Conservation (phyloP, 1,140 invertebrate species). For the Steinernema khuongi region DNA sequence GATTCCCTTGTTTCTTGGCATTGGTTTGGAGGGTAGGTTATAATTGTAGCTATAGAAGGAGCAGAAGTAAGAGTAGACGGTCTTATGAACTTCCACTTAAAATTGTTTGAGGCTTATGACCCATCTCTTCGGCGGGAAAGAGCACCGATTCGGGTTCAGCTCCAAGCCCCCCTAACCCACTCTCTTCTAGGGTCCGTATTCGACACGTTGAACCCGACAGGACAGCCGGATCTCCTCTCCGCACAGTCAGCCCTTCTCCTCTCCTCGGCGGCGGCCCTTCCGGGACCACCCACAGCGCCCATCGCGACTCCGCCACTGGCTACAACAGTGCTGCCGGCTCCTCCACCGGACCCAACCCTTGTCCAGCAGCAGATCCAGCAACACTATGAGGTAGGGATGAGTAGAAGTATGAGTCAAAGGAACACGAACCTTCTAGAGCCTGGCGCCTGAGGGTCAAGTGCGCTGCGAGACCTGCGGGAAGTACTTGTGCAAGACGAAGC, state of each 20-base stretch:
- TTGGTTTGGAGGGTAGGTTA: too few relatives aligned
- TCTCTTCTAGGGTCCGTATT: neutral
- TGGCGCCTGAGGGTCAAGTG: neutral
- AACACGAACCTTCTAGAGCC: neutral
- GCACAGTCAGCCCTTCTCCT: neutral
- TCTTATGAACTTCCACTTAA: too few relatives aligned
- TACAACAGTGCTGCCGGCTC: neutral
- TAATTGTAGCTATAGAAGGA: too few relatives aligned
- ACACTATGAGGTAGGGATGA: neutral
- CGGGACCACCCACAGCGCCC: neutral
- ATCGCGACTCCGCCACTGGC: neutral
- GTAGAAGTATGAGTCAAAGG: too few relatives aligned
- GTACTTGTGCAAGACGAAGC: constrained; percentile 17
- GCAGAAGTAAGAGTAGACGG: too few relatives aligned
- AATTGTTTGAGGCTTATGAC: neutral
- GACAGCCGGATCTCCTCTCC: neutral
- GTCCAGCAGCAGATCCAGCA: constrained; percentile 3
- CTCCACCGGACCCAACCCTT: neutral
- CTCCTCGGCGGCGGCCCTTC: neutral
- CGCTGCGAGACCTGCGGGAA: constrained; percentile 9
- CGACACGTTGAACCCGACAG: neutral
- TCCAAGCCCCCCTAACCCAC: neutral
- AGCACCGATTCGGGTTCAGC: too few relatives aligned
- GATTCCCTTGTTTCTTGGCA: too few relatives aligned
- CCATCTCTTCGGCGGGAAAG: neutral